Base-by-base conservation (phyloP, 2,888 invertebrate genomes). In the Malthinus flaveolus region DNA sequence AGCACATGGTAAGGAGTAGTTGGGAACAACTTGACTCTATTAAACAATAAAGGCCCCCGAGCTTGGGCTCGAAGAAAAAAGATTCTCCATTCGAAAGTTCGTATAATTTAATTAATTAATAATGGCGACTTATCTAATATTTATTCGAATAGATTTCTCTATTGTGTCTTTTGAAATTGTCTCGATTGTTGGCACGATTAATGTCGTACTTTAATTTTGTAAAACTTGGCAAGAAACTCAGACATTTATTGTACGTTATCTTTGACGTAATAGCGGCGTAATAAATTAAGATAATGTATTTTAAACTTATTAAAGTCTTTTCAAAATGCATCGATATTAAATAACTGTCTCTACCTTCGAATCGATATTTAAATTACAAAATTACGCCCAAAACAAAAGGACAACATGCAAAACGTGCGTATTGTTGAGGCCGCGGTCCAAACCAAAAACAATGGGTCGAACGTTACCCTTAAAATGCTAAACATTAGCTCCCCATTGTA, bases 191-290 rank as follows among this genome's bases (percentile, higher is more conserved):
- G 59, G 59, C 59, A 59, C 48, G 48, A 10, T 59, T 36, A 55
- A 37, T 51, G 50, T 39, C 47, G 47, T 50, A 47, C 51, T 46
- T 59, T 59, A 59, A 59, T 55, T 59, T 59, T 49, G 32, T 51
- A 56, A 55, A 59, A 59, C 36, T 59, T 59, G 59, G 59, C 59
- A 59, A 37, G 11, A 9, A 48, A 33, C 51, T 36, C 37, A 48
- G 45, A 51, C 59, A 51, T 50, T 59, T 56, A 59, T 59, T 59
- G 47, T 47, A 59, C 51, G 48, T 59, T 59, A 54, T 54, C 54
- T 59, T 31, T 44, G 54, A 36, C 54, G 4, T 50, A 55, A 52
- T 47, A 59, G 49, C 31, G 39, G 47, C 48, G 35, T 39, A 37
- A 48, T 59, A 56, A 59, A 47, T 56, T 55, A 56, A 13, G 31